Evolutionary conservation across 1,140 invertebrate genomes (phyloP), one percentile per base, ranked within the genome.

Genomic region (Drosophila sechellia): DNA sequence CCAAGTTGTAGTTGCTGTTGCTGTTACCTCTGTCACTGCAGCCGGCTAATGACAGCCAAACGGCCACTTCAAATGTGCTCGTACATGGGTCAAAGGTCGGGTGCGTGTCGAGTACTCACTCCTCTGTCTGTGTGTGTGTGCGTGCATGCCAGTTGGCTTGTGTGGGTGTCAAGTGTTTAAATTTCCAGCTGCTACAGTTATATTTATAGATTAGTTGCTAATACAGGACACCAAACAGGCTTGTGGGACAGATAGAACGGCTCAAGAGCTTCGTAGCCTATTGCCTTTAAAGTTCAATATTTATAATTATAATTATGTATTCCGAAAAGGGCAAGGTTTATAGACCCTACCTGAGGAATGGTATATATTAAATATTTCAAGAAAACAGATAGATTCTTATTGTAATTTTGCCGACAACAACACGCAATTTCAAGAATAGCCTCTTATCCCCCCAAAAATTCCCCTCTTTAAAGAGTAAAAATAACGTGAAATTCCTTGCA

Each of bases 31-130:
- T 59, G 57, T 53, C 64, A 61, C 40, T 72, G 68, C 72, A 80
- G 48, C 61, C 50, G 61, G 66, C 84, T 87, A 87, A 87, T 87
- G 83, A 87, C 79, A 89, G 76, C 63, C 75, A 60, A 83, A 72
- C 61, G 55, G 61, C 43, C 65, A 72, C 64, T 86, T 81, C 58
- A 81, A 31, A 39, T 15, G 70, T 45, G 34, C 70, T 55, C 34
- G 27, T 49, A 42, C 50, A 20, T 54, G 42, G 50, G 42, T 31
- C 55, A 49, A 70, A 71, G 58, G 69, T 65, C 73, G 53, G 49
- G 52, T 68, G 31, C 46, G 52, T 71, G 55, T 76, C 65, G 54
- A 84, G 71, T 77, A 71, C 75, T 37, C 48, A 71, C 75, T 37
- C 48, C 39, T 4, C 35, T 11, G 8, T 13, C 11, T 13, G 35